Evolutionary conservation across 2,113 vertebrate genomes (phyloP).

Genomic region (Crotalus horridus): DNA sequence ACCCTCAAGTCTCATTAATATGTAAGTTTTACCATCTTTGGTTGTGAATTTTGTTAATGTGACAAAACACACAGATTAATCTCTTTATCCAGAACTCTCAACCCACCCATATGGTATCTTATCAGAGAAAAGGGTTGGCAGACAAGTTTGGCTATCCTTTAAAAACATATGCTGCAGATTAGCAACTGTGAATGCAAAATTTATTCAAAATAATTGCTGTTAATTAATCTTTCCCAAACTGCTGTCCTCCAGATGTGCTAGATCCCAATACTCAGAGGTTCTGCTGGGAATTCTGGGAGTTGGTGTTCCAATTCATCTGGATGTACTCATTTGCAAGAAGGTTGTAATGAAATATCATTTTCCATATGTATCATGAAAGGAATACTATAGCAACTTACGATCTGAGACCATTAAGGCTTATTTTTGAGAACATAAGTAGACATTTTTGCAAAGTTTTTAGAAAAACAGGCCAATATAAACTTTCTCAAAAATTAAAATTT

Average conservation of each 20-base stretch:
- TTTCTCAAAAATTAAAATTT: background rate
- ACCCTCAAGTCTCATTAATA: background rate
- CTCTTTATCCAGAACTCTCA: background rate
- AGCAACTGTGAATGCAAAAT: background rate
- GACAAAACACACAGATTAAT: slow-evolving; percentile 1
- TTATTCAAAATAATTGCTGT: background rate
- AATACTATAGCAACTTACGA: background rate
- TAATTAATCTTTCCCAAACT: background rate
- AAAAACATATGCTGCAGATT: background rate
- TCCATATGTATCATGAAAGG: background rate
- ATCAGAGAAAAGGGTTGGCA: background rate
- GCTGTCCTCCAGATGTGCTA: background rate
- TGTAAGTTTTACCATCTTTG: background rate
- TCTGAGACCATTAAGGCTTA: background rate
- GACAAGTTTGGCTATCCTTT: background rate
- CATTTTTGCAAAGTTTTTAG: background rate
- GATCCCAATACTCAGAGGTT: background rate
- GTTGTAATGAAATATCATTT: background rate
- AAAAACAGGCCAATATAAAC: slow-evolving; percentile 10
- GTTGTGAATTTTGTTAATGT: background rate
- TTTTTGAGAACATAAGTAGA: background rate
- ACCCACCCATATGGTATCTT: background rate
- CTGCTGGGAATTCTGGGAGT: background rate
- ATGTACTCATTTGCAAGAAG: background rate
- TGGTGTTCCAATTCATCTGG: background rate